phyloP scores from a whole-genome alignment of 2,113 vertebrate genomes.

The Zosterops pallidus region DNA sequence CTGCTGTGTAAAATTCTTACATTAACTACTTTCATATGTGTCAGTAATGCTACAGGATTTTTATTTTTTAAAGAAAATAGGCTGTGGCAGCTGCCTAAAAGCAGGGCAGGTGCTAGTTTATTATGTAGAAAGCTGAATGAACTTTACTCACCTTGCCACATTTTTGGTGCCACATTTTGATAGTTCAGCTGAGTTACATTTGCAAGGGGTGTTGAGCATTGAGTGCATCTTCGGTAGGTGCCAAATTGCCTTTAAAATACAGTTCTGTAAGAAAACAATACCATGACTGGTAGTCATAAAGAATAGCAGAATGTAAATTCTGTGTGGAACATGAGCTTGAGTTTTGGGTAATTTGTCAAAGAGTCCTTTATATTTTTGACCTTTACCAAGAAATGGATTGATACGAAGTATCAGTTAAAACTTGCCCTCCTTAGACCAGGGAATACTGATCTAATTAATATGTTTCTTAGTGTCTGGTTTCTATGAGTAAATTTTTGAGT shows the following conservation, averaged over 20 bases:
- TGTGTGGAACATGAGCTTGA: accelerated
- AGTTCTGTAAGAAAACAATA: not conserved
- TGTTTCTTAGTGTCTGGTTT: not conserved
- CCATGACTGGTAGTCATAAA: not conserved
- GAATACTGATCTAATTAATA: not conserved
- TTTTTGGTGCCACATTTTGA: not conserved
- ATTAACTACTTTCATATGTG: not conserved
- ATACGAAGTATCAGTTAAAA: not conserved
- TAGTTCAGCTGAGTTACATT: not conserved
- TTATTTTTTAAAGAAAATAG: not conserved
- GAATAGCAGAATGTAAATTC: not conserved
- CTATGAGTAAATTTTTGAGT: not conserved
- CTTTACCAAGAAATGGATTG: not conserved
- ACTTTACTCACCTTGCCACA: not conserved
- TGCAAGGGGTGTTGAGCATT: not conserved
- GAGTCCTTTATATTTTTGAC: not conserved
- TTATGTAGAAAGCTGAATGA: not conserved
- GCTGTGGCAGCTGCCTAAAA: not conserved
- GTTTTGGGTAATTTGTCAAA: not conserved
- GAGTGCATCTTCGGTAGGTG: not conserved
- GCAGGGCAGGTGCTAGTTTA: not conserved
- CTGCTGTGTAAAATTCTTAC: not conserved
- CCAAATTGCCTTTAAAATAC: not conserved
- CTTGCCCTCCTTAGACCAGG: not conserved
- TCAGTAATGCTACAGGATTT: not conserved